Evolutionary conservation across 2,888 invertebrate species (phyloP).

Genomic region (Coronaproctus castanopsis): DNA sequence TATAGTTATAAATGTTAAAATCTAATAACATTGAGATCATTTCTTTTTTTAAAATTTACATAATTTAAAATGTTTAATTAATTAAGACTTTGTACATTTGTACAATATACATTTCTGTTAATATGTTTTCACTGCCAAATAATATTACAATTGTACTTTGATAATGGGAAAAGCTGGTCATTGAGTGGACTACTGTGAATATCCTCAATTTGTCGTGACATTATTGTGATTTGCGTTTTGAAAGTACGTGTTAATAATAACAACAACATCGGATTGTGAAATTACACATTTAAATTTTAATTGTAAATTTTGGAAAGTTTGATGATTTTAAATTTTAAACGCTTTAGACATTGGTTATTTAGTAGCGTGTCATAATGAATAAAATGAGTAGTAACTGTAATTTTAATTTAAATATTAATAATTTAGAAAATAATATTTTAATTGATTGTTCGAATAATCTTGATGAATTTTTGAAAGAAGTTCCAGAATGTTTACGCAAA

Average conservation of each 20-base stretch:
- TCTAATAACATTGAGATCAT: no score
- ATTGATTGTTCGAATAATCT: conserved; percentile 5
- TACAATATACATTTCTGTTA: no score
- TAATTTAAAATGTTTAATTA: no score
- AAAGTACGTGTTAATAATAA: not conserved
- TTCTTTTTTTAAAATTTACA: no score
- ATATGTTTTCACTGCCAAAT: no score
- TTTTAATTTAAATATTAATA: not conserved
- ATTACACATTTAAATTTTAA: conserved; percentile 1
- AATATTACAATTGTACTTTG: no score
- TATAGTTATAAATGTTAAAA: no score
- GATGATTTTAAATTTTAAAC: conserved; percentile 11
- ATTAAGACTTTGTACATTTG: no score
- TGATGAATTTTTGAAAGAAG: conserved; percentile 5
- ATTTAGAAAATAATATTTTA: not conserved
- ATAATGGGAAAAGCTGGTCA: no score
- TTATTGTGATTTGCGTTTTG: not conserved
- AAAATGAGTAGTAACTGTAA: conserved; percentile 5
- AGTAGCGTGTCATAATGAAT: conserved; percentile 11
- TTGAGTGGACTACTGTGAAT: no score
- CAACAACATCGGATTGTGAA: no score
- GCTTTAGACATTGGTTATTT: conserved; percentile 11
- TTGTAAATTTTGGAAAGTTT: conserved; percentile 5
- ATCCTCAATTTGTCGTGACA: not conserved
- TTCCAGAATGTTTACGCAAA: conserved; percentile 3